Evolutionary conservation across 2,113 vertebrate species (phyloP), one percentile per base, ranked within the genome.

Genomic region (Sinosuthora webbiana): DNA sequence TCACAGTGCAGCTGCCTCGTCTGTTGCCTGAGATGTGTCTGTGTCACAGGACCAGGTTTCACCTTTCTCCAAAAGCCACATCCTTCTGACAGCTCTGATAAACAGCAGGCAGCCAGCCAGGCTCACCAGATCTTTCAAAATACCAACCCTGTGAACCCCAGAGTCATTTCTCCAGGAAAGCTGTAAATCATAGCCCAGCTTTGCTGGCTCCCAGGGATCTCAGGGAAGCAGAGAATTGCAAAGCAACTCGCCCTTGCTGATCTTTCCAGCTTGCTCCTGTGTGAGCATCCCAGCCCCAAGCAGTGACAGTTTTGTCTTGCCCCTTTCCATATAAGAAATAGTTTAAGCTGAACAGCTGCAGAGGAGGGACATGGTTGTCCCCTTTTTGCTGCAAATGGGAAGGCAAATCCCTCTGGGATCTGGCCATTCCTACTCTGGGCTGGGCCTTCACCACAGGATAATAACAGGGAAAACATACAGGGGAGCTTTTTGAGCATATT

Each of bases 1-100:
- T 96, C 81, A 17, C 45, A 23, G n/a, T 25, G 70, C 93, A 94
- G 78, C 84, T 87, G 84, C 80, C 87, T 95, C 87, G 27, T 87
- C 84, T 91, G 78, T 14, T 84, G 77, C 80, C 87, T 89, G 74
- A 30, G 18, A 11, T 24, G 81, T 87, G 70, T 57, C 3, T 1
- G 17, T 94, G 94, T 80, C 81, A 87, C 78, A 69, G 62, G 15
- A 45, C 62, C 62, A 65, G 78, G 69, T 76, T 82, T 96, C 91
- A 87, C 93, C 91, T 94, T 91, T 85, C 67, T 69, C 45, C 87
- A 82, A 13, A 62, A 94, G 67, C 53, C 77, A 15, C 78, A 55
- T 92, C 81, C 62, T 60, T 63, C 63, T 82, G 93, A 91, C 87
- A 91, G 81, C 57, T 49, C 74, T 49, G 87, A 86, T 74, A 77